Base-by-base conservation (phyloP, 2,888 invertebrate species). In the Acanthosoma haemorrhoidale region DNA sequence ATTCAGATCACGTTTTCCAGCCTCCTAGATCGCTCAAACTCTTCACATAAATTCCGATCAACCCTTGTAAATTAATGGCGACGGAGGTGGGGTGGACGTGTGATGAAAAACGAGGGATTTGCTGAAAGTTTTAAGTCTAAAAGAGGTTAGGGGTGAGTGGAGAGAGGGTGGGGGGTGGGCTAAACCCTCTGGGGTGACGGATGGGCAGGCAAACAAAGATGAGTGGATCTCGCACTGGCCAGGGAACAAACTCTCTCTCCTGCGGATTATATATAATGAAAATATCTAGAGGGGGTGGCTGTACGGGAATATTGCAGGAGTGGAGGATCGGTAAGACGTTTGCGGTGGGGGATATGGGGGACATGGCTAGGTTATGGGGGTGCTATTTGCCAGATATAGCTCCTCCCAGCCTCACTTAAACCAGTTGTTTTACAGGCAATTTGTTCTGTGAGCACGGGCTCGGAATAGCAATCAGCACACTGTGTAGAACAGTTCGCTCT, bases 101-200 rank as follows among this genome's bases (percentile, higher is more conserved):
- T 64, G 64, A 64, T 64, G 64, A 64, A 64, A 64, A 64, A 64
- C 41, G 64, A 64, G 64, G 64, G 64, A 64, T 64, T 64, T 64
- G 8, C 29, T n/a, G 25, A 41, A 64, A 64, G 64, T 64, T 64
- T 25, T n/a, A 13, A 51, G 51, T 25, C 51, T 25, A n/a, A 25
- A 51, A 51, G 51, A 51, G 51, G 51, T 51, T 51, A 25, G 43
- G 25, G 21, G 18, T n/a, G n/a, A n/a, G n/a, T n/a, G n/a, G n/a
- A n/a, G n/a, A n/a, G n/a, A n/a, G n/a, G n/a, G n/a, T n/a, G n/a
- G 51, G 25, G 29, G 25, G 25, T 25, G 51, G 51, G 25, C n/a
- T 25, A 25, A 25, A n/a, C 25, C n/a, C 11, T 6, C 4, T 5
- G 25, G 25, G 1, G 21, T 51, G 51, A 51, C 25, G 51, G 51